Base-by-base conservation (phyloP, 2,888 invertebrate genomes). In the Chydorus sphaericus region DNA sequence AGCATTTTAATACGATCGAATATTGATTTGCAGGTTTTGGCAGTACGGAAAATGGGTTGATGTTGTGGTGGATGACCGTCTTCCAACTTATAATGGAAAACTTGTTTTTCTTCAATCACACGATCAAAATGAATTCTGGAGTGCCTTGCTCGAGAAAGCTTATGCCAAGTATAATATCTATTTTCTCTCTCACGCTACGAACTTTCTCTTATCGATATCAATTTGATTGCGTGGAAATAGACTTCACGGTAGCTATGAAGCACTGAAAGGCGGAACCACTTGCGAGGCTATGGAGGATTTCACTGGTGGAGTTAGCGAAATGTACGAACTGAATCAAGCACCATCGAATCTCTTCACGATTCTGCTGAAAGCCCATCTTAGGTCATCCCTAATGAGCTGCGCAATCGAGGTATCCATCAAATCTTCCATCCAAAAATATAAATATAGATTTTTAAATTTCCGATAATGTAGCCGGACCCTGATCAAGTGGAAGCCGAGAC, bases 211-310 rank as follows among this genome's bases (percentile, higher is more conserved):
- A 18, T 10, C 30, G 16, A 31, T n/a, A 20, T 31, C 7, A 10
- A 50, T 31, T 29, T 20, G 4, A 1, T 14, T 1, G 16, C 26
- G 28, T 16, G 1, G 10, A 29, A 4, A 10, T 33, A 52, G 52
- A 30, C 72, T 98, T 56, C 89, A 92, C 70, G 97, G 97, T 1
- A 94, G 92, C 0, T 98, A 99, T 70, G 98, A 98, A 69, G 88
- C 94, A 0, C 76, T 98, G 1, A 93, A 92, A 70, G 97, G 97
- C 28, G 97, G 98, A 16, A 89, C 92, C 0, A 94, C 96, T 0
- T 90, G 91, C 66, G 98, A 99, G 69, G 98, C 97, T 0, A 91
- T 98, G 87, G 96, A 96, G 71, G 98, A 98, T 74, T 97, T 98
- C 70, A 97, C 97, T 0, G 92, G 92, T 1, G 93, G 92, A 4